A percentile compares a stretch with the other conserved stretches of the same genome.
Conservation (phyloP, 2,888 invertebrate species). For the Eilema griseolum region DNA sequence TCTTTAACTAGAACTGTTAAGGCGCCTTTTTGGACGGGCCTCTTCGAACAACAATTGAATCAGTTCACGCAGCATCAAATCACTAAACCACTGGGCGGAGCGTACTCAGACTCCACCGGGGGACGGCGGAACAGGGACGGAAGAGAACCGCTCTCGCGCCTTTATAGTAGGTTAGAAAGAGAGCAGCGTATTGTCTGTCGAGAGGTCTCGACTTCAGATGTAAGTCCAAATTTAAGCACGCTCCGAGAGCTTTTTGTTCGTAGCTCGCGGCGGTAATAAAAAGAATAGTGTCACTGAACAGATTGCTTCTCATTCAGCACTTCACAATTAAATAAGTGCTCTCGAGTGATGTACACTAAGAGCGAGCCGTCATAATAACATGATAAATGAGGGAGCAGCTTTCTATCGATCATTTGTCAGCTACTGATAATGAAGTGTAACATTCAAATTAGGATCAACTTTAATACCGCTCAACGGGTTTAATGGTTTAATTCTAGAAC, state of each 20-base stretch:
- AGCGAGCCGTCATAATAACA: slow-evolving; percentile 79
- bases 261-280: slow-evolving; percentile 79
- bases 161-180: slow-evolving; percentile 67
- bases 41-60: slow-evolving; percentile 83
- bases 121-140: slow-evolving; percentile 79
- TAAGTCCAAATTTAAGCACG: slow-evolving; percentile 79
- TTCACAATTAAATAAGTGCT: slow-evolving; percentile 85
- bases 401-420: slow-evolving; percentile 82
- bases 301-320: slow-evolving; percentile 84
- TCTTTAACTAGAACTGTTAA: slow-evolving; percentile 82
- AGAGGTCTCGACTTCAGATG: slow-evolving; percentile 73
- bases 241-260: slow-evolving; percentile 81
- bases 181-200: slow-evolving; percentile 70
- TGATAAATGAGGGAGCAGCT: slow-evolving; percentile 79
- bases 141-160: slow-evolving; percentile 60
- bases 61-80: slow-evolving; percentile 88
- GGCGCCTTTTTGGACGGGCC: slow-evolving; percentile 76
- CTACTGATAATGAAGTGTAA: slow-evolving; percentile 81
- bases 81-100: slow-evolving; percentile 87
- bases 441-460: slow-evolving; percentile 69
- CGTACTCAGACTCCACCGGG: slow-evolving; percentile 83
- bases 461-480: slow-evolving; percentile 57
- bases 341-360: slow-evolving; percentile 76
- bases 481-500: slow-evolving; percentile 45
- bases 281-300: slow-evolving; percentile 85